These are phyloP conservation scores for Anoura caudifer DNA, from an alignment of 2,113 vertebrate species.

Conservation along the genomic window DNA sequence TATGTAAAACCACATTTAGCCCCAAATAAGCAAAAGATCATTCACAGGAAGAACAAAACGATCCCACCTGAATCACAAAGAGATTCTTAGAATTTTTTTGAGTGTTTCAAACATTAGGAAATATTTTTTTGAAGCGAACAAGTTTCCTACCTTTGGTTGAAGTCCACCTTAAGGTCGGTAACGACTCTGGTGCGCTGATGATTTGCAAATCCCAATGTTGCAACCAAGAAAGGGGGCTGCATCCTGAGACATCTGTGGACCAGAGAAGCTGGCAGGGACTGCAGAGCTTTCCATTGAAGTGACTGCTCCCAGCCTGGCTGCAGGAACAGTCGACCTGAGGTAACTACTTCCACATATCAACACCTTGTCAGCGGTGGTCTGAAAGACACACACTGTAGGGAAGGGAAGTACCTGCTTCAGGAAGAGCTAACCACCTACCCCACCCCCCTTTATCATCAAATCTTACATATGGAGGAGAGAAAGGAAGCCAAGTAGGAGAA, in stretches of 20 bases:
- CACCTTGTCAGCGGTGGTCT: slow-evolving; percentile 47
- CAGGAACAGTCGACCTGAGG: slow-evolving; percentile 49
- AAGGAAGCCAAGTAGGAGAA: background rate
- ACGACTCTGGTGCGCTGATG: background rate
- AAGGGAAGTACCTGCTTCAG: background rate
- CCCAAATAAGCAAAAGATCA: slow-evolving; percentile 45
- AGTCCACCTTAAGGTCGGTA: slow-evolving; percentile 37
- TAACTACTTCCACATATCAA: slow-evolving; percentile 65
- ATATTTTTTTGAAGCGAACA: background rate
- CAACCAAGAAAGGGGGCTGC: slow-evolving; percentile 32
- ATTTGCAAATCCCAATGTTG: slow-evolving; percentile 28
- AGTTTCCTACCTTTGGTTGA: slow-evolving; percentile 48
- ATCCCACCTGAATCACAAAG: slow-evolving; percentile 42
- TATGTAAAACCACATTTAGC: slow-evolving; percentile 60
- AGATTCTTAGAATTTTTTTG: background rate
- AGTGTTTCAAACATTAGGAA: background rate
- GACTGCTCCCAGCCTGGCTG: slow-evolving; percentile 41
- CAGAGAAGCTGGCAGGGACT: slow-evolving; percentile 69
- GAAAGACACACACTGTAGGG: background rate
- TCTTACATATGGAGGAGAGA: background rate
- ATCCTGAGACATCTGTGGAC: slow-evolving; percentile 70
- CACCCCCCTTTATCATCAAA: background rate
- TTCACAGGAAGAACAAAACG: slow-evolving; percentile 50
- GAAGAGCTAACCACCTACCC: background rate
- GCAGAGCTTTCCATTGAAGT: slow-evolving; percentile 55